Conservation (phyloP, 1,140 invertebrate species). For the Neodiprion pinetum region DNA sequence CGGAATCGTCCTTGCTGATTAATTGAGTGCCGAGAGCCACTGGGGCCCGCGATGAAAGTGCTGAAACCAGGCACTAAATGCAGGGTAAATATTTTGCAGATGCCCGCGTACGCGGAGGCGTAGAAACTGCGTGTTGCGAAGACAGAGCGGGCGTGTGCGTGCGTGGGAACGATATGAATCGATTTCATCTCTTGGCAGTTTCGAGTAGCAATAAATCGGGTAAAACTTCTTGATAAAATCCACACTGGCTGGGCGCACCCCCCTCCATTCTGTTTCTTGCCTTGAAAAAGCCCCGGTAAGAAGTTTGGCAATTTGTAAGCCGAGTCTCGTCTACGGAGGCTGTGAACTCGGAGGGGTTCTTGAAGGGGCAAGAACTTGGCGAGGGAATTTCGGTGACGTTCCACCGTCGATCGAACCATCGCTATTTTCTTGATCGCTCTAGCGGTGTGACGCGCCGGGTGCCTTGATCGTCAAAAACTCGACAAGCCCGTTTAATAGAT, state of each 20-base stretch:
- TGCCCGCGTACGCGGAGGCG: no score
- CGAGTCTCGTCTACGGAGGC: background rate
- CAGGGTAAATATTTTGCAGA: no score
- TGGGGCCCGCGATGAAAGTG: no score
- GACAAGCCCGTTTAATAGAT: background rate
- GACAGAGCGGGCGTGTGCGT: background rate
- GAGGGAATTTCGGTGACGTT: background rate
- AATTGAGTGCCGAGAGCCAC: no score
- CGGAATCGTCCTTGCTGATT: no score
- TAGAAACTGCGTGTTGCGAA: no score
- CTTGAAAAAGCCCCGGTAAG: constrained; percentile 1
- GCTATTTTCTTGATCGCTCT: background rate
- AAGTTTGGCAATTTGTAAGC: constrained; percentile 7
- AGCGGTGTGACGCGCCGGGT: background rate
- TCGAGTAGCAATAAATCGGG: constrained; percentile 2
- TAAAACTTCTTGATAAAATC: constrained; percentile 8
- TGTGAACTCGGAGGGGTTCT: background rate
- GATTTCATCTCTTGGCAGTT: background rate
- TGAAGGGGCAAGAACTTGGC: background rate
- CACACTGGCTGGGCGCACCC: constrained; percentile 6
- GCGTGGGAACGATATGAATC: background rate
- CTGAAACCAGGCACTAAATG: no score
- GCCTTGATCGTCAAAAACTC: background rate
- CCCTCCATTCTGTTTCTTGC: background rate
- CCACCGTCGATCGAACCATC: background rate